Evolutionary conservation across 2,113 vertebrate species (phyloP).

Genomic region (Pelvicachromis taeniatus): DNA sequence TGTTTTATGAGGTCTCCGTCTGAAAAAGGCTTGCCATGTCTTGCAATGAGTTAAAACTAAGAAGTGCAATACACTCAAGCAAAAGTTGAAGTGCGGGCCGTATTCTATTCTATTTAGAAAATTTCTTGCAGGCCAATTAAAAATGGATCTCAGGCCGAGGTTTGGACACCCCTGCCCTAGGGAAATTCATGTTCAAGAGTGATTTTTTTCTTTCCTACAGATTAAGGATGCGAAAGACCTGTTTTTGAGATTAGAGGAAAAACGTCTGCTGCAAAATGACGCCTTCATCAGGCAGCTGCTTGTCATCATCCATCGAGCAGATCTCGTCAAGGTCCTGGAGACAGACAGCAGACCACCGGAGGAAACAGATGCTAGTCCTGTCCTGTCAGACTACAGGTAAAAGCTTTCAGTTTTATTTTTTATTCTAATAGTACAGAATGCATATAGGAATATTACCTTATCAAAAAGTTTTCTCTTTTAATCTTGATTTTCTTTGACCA

Average conservation of each 20-base stretch:
- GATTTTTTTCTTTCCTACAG: neutral
- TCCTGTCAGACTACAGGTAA: constrained; percentile 70
- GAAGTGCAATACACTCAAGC: too few relatives aligned
- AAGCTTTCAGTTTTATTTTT: neutral
- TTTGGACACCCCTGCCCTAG: too few relatives aligned
- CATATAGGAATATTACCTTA: neutral
- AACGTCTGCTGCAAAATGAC: constrained; percentile 22
- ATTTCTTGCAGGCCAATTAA: too few relatives aligned
- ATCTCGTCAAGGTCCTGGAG: constrained; percentile 47
- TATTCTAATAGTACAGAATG: neutral
- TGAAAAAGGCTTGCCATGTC: too few relatives aligned
- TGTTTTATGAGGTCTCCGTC: too few relatives aligned
- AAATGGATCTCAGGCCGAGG: too few relatives aligned
- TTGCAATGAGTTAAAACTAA: too few relatives aligned
- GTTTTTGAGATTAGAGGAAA: constrained; percentile 59
- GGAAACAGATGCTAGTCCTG: constrained; percentile 17
- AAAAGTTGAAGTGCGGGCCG: too few relatives aligned
- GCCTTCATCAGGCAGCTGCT: constrained; percentile 62
- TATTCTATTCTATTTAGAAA: too few relatives aligned
- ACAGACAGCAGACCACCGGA: neutral
- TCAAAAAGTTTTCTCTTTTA: neutral
- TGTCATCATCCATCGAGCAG: constrained; percentile 49
- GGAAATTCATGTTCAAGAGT: neutral
- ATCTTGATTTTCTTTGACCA: neutral
- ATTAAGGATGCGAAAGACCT: constrained; percentile 51